Evolutionary conservation across 2,113 vertebrate genomes (phyloP).

Genomic region (Forbesichthys papilliferus): DNA sequence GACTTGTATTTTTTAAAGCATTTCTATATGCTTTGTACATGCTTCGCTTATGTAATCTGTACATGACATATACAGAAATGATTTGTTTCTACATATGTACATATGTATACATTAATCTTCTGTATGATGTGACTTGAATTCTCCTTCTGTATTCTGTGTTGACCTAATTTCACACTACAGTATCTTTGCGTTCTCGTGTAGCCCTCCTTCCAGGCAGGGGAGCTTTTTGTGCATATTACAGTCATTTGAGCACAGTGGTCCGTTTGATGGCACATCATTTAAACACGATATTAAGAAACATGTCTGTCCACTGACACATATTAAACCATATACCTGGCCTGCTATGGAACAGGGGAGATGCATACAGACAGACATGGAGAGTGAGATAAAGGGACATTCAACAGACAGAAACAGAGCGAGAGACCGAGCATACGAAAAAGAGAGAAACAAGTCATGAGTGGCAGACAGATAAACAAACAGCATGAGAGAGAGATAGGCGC

Average conservation of each 20-base stretch:
- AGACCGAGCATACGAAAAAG: slow-evolving; percentile 17
- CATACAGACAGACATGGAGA: no score
- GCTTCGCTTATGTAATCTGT: no score
- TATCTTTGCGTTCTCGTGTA: not conserved
- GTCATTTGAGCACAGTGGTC: slow-evolving; percentile 20
- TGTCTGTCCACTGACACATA: not conserved
- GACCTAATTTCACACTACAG: slow-evolving; percentile 27
- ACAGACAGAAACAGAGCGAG: not conserved
- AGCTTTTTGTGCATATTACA: slow-evolving; percentile 12
- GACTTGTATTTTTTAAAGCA: no score
- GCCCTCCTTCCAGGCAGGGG: not conserved
- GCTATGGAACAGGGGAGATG: not conserved
- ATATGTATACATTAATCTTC: not conserved
- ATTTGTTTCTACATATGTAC: not conserved
- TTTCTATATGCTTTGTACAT: no score
- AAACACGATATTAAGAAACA: slow-evolving; percentile 4
- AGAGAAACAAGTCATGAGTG: not conserved
- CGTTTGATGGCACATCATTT: slow-evolving; percentile 17
- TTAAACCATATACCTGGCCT: not conserved
- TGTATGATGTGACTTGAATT: not conserved
- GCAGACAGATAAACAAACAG: not conserved
- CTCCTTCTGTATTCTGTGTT: slow-evolving; percentile 11
- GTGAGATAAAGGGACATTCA: no score
- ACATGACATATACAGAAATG: no score
- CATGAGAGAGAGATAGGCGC: not conserved